These are phyloP conservation scores for Tragelaphus scriptus DNA, from an alignment of 2,113 vertebrate genomes.

Conservation along the genomic window DNA sequence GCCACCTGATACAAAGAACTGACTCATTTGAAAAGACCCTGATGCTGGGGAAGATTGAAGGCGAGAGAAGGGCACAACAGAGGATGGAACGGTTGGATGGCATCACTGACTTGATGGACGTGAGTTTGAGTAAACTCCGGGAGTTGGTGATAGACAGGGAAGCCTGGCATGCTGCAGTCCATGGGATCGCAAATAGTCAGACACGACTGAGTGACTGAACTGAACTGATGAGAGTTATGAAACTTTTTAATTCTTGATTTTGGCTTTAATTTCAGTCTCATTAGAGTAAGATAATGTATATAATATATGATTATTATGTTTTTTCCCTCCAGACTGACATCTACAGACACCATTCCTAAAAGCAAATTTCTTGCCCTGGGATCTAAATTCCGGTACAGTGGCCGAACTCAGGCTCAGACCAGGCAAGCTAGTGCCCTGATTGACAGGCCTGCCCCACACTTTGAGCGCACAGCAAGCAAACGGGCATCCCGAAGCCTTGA, in stretches of 20 bases:
- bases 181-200: background rate
- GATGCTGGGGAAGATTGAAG: background rate
- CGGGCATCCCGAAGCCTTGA: conserved; percentile 94
- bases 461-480: conserved; percentile 95
- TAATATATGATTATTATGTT: background rate
- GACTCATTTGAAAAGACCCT: background rate
- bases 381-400: conserved; percentile 98
- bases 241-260: conserved; percentile 37
- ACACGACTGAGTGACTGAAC: background rate
- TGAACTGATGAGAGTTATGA: background rate
- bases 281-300: background rate
- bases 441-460: conserved; percentile 92
- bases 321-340: conserved; percentile 85
- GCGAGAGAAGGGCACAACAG: background rate
- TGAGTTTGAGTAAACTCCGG: background rate
- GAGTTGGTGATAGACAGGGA: background rate
- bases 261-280: conserved; percentile 19
- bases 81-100: background rate
- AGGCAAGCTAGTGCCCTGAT: conserved; percentile 96
- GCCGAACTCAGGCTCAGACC: conserved; percentile 95
- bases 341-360: conserved; percentile 94
- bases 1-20: background rate
- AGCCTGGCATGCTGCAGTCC: background rate
- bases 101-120: background rate
- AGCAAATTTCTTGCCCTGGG: conserved; percentile 93